A percentile compares a stretch with the other conserved stretches of the same genome.
Evolutionary conservation across 2,888 invertebrate genomes (phyloP).

Genomic region (Pelosia muscerda): DNA sequence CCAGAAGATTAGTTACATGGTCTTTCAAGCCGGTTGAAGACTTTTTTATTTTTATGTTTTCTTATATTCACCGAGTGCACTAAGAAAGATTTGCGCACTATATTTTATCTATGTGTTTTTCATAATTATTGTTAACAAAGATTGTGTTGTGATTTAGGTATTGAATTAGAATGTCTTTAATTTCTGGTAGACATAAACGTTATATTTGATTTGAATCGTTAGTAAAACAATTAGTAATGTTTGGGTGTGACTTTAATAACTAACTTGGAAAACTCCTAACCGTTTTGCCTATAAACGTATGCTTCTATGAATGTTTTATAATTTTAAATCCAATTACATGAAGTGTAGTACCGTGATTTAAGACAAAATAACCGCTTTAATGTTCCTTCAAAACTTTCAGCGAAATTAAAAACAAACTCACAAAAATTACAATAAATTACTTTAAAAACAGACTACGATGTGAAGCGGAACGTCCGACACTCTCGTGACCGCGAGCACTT

Average conservation of each 20-base stretch:
- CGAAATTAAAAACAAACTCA: not conserved
- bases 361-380: not conserved
- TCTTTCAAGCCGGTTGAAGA: not conserved
- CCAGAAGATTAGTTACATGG: not conserved
- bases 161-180: not conserved
- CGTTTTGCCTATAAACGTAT: not conserved
- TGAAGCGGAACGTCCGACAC: not conserved
- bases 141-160: not conserved
- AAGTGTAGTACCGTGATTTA: not conserved
- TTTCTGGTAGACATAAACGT: not conserved
- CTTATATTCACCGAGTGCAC: not conserved
- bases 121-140: too few species aligned
- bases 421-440: not conserved
- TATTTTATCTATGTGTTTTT: not conserved
- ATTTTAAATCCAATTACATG: not conserved
- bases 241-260: too few species aligned
- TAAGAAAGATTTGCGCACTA: not conserved
- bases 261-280: not conserved
- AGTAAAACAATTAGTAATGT: too few species aligned
- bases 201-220: too few species aligned
- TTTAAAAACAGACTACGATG: not conserved
- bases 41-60: not conserved
- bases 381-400: not conserved
- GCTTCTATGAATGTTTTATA: not conserved
- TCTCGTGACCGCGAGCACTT: slow-evolving; percentile 4